These are phyloP conservation scores for Zygothrica quintamaculata DNA, from an alignment of 2,888 invertebrate genomes.

Conservation along the genomic window DNA sequence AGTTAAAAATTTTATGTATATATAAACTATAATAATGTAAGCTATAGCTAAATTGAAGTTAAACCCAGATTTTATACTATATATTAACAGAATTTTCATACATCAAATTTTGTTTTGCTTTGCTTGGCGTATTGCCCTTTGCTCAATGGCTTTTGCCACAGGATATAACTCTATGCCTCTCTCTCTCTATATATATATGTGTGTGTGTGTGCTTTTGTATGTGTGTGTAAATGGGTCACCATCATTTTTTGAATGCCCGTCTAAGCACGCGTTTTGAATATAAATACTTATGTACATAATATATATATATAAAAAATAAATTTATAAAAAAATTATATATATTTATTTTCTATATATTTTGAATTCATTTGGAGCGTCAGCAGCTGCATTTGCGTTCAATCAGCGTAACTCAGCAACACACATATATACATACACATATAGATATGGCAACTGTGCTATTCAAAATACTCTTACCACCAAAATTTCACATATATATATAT, in stretches of 20 bases:
- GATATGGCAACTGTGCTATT: neutral
- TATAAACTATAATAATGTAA: no score
- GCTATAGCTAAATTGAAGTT: no score
- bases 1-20: no score
- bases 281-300: conserved; percentile 44
- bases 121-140: no score
- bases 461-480: conserved; percentile 21
- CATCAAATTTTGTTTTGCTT: no score
- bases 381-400: conserved; percentile 74
- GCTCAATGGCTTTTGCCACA: neutral
- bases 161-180: conserved; percentile 13
- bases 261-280: conserved; percentile 54
- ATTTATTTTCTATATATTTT: conserved; percentile 44
- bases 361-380: conserved; percentile 59
- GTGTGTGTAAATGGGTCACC: conserved; percentile 46
- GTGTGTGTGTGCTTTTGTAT: neutral
- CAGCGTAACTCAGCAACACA: conserved; percentile 41
- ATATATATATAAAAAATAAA: conserved; percentile 24
- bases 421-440: conserved; percentile 3
- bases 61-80: no score
- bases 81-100: no score
- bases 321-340: no score
- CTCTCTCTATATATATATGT: neutral
- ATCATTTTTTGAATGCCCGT: conserved; percentile 32
- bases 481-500: conserved; percentile 2